Evolutionary conservation across 2,113 vertebrate genomes (phyloP), one percentile per base, ranked within the genome.

Genomic region (Trichomycterus rosablanca): DNA sequence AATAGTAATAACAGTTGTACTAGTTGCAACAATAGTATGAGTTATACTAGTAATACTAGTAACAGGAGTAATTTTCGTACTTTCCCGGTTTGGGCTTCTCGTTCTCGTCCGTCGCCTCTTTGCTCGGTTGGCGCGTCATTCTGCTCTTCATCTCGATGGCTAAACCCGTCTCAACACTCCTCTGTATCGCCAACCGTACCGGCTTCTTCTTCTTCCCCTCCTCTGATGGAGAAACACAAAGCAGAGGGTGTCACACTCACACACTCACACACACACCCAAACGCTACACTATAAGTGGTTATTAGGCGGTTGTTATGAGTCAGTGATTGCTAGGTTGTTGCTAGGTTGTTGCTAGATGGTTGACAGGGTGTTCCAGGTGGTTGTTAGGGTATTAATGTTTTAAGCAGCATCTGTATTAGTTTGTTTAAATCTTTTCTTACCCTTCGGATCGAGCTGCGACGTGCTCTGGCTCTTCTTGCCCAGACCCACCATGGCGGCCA

Each of bases 181-280:
- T 89, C 79, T 97, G 95, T 67, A 97, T 92, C 0, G 95, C 95
- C 66, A 88, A 80, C 76, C 95, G 89, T 24, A 92, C 80, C 2
- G 91, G 84, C 72, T 98, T 98, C 73, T 98, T 98, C 67, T 94
- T 94, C 73, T 93, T 94, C 42, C 92, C 92, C 77, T 98, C 94
- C 89, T 90, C 32, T 74, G 75, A 26, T 22, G 46, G 26, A 24
- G 40, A 60, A 22, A 70, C 18, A 42, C 15, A 60, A 1, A 20
- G 19, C 24, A 54, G 7, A 46, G 14, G 2, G 34, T 32, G 30
- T 8, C n/a, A n/a, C n/a, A n/a, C n/a, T n/a, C n/a, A n/a, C n/a
- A n/a, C n/a, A n/a, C n/a, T n/a, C n/a, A n/a, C n/a, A n/a, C n/a
- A n/a, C n/a, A n/a, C n/a, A n/a, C n/a, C n/a, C n/a, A n/a, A n/a